These are phyloP conservation scores for Amphipoea lucens DNA, from an alignment of 2,888 invertebrate species.

Conservation along the genomic window DNA sequence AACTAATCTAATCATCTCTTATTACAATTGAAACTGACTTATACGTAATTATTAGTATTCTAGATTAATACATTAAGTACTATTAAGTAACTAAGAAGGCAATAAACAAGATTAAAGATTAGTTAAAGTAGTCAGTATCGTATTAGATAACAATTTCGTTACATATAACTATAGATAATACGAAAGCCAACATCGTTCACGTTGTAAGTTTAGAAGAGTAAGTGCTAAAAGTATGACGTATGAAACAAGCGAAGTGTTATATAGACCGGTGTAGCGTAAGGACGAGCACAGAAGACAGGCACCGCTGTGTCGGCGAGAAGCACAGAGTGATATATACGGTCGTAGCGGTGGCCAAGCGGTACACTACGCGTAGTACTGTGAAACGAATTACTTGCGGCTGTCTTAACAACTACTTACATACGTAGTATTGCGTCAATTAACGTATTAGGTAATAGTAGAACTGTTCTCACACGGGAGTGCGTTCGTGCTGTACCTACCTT, in stretches of 20 bases:
- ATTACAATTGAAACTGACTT: slow-evolving; percentile 79
- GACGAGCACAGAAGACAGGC: slow-evolving; percentile 73
- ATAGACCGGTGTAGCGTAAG: slow-evolving; percentile 79
- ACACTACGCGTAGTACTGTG: slow-evolving; percentile 29
- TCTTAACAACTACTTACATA: slow-evolving; percentile 49
- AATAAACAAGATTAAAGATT: slow-evolving; percentile 78
- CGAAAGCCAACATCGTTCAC: slow-evolving; percentile 75
- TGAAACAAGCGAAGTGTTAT: slow-evolving; percentile 86
- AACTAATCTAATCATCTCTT: slow-evolving; percentile 77
- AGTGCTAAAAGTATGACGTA: slow-evolving; percentile 70
- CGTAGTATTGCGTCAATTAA: slow-evolving; percentile 34
- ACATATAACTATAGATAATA: slow-evolving; percentile 68
- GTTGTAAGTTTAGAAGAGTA: slow-evolving; percentile 74
- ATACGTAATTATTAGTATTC: slow-evolving; percentile 70
- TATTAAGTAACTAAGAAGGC: slow-evolving; percentile 79
- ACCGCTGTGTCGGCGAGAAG: slow-evolving; percentile 61
- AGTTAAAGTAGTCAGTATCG: slow-evolving; percentile 72
- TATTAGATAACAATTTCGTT: slow-evolving; percentile 74
- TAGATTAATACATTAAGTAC: slow-evolving; percentile 74
- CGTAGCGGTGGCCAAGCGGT: slow-evolving; percentile 68
- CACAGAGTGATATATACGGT: slow-evolving; percentile 47
- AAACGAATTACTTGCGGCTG: slow-evolving; percentile 33
- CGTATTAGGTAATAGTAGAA: slow-evolving; percentile 21
- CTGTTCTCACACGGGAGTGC: not conserved
- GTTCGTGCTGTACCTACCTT: slow-evolving; percentile 39